Evolutionary conservation across 2,797 vertebrate genomes (phyloP), one percentile per base, ranked within the genome.

Genomic region (Takifugu rubripes): DNA sequence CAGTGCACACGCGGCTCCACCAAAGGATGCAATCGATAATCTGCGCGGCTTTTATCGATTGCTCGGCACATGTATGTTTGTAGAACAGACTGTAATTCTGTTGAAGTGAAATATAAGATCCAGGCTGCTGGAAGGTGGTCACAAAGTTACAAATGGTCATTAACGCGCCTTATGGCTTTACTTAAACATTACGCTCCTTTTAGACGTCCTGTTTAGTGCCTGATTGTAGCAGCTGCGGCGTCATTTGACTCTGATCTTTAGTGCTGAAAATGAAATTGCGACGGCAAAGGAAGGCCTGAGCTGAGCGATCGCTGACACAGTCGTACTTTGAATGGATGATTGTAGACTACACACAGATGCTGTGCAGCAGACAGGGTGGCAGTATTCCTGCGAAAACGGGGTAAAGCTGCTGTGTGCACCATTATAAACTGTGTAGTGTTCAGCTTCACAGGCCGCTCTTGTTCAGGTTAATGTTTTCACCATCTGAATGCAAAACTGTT

Each of bases 261-360:
- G 17, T 56, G 5, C 15, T 40, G 11, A 45, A 45, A 17, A 45
- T n/a, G 15, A 43, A 43, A 16, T 45, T 17, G 16, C 2, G 43
- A 45, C 10, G 6, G 15, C 12, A 40, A 40, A 40, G 26, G 26
- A 29, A 3, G 8, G 27, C 8, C 33, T 11, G 33, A 33, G 36
- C 36, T 14, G 1, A 1, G 12, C 36, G 12, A 7, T 10, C 36
- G 7, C 36, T 29, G 27, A 40, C 36, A 51, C 52, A 47, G 57
- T 55, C 46, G 33, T 6, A 29, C 16, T 51, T 55, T 64, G 40
- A 71, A 47, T 51, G 64, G 56, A 42, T 74, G 70, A 56, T 54
- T 25, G 51, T 65, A 74, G 77, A 78, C 75, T 74, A 77, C 61
- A 73, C 76, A 79, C 69, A 74, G 53, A 75, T 72, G 66, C 62